Base-by-base conservation (phyloP, 92 coral and sea anemone species). In the Heteractis magnifica region DNA sequence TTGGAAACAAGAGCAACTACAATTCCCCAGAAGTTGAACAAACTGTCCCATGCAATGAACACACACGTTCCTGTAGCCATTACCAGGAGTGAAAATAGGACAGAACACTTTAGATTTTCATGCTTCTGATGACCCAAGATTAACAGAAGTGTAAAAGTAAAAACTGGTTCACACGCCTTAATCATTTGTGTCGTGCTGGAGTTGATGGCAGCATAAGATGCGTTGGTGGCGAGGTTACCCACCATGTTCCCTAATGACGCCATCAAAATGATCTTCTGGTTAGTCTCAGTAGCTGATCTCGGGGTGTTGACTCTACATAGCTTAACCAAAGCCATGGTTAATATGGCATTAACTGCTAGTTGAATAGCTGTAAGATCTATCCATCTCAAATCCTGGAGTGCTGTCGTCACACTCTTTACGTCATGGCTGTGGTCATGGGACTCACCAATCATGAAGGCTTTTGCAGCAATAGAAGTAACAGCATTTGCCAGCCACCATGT, bases 321-420 rank as follows among this genome's bases (percentile, higher is more conserved):
- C 78, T 80, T 86, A 3, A 86, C 65, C 76, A 81, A 60, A 51
- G 49, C n/a, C 53, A 76, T 23, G 52, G 78, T 34, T 0, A 71
- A 48, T 3, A 82, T 49, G 8, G 76, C 86, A 44, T 79, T 84
- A 11, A 70, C 26, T 19, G 82, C 59, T 12, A 78, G n/a, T 59
- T 87, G 86, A 10, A 87, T 34, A 74, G 52, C 65, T 70, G 90
- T 76, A 49, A 82, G 52, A 23, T 87, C 90, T 4, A 87, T 23
- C 74, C 79, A 87, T 49, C 78, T 51, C 55, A 82, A 18, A 52
- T 87, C 78, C 53, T 76, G 74, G 53, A 73, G 34, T 65, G 77
- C 73, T 51, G 56, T 49, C 9, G 83, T 59, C 65, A 59, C 18
- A 15, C 4, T 11, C n/a, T 16, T 13, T 8, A 3, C 10, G 13